Evolutionary conservation across 2,113 vertebrate genomes (phyloP).

Genomic region (Lepidothrix coronata): DNA sequence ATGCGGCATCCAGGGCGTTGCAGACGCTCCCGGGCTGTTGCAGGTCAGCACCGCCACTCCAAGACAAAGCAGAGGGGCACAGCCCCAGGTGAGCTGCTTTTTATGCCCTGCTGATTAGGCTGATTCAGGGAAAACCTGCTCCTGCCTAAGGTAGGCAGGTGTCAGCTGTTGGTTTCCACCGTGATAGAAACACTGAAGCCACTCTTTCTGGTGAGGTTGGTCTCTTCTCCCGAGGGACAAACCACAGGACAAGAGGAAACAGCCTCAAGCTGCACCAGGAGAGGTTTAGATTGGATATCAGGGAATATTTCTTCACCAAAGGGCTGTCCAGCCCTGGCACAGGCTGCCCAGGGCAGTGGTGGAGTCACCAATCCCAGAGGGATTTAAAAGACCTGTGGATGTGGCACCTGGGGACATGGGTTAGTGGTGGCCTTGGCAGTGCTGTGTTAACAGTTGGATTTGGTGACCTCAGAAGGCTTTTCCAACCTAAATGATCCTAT

Average conservation of each 20-base stretch:
- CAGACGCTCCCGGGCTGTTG: rapidly evolving
- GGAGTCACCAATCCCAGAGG: background rate
- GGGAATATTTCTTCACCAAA: background rate
- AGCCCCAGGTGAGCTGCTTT: background rate
- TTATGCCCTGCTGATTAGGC: background rate
- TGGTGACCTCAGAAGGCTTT: background rate
- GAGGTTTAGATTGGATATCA: background rate
- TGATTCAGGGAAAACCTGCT: background rate
- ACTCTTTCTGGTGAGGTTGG: no score
- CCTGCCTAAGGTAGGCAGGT: background rate
- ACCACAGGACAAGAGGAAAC: background rate
- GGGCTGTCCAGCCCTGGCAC: background rate
- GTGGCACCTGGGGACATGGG: background rate
- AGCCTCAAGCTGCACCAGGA: no score
- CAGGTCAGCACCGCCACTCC: rapidly evolving
- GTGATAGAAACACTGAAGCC: background rate
- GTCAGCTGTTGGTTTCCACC: background rate
- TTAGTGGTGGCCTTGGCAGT: background rate
- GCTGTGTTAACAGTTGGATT: no score
- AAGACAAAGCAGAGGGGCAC: rapidly evolving
- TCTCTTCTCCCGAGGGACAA: background rate
- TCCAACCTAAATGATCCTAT: no score
- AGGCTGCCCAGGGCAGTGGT: background rate
- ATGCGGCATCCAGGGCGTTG: rapidly evolving
- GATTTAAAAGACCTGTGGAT: background rate